phyloP scores from a whole-genome alignment of 2,888 invertebrate genomes.

The Sceliomorpha sp. region DNA sequence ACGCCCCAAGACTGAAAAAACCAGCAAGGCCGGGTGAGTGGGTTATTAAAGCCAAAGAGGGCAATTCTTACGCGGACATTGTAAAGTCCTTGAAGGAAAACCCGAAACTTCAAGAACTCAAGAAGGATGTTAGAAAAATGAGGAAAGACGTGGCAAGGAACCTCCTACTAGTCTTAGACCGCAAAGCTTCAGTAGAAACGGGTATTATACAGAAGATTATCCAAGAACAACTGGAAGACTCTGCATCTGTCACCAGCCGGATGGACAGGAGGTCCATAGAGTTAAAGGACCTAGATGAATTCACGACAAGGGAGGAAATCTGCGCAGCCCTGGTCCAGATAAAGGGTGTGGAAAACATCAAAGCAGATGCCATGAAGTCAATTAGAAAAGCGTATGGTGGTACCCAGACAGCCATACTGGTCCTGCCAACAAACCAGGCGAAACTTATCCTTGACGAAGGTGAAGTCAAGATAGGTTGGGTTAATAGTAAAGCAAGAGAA shows the following conservation, averaged over 20 bases:
- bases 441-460: conserved; percentile 3
- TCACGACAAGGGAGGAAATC: conserved; percentile 12
- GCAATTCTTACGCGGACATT: conserved; percentile 12
- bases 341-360: neutral
- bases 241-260: neutral
- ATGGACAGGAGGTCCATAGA: neutral
- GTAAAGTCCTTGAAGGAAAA: conserved; percentile 2
- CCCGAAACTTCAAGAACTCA: neutral
- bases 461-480: conserved; percentile 18
- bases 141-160: conserved; percentile 4
- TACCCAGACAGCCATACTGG: conserved; percentile 11
- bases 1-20: neutral
- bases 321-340: neutral
- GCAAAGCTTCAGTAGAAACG: neutral
- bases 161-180: conserved; percentile 8
- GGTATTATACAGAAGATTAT: neutral
- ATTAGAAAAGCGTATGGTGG: conserved; percentile 14
- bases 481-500: conserved; percentile 5
- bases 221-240: conserved; percentile 1
- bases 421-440: conserved; percentile 7
- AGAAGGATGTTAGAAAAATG: neutral
- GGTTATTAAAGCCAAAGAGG: conserved; percentile 8
- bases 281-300: conserved; percentile 17
- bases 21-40: neutral
- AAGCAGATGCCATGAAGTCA: conserved; percentile 9